Evolutionary conservation across 2,113 vertebrate genomes (phyloP), one percentile per base, ranked within the genome.

Genomic region (Ictalurus punctatus): DNA sequence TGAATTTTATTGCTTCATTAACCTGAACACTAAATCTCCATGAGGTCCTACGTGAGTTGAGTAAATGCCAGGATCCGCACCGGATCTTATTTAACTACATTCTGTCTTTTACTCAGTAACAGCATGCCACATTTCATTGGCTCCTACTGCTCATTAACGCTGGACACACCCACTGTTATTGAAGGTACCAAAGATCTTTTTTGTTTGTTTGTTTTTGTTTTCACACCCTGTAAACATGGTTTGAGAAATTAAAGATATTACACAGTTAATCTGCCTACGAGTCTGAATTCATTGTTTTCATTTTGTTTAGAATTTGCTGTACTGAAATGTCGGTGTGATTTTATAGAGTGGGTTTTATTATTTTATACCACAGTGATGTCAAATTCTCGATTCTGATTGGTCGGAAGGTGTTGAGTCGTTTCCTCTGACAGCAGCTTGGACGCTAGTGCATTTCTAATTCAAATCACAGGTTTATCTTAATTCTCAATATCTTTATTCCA

Each of bases 151-250:
- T 79, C 30, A 74, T 37, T 84, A 71, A 73, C 56, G 83, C 83
- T 88, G 80, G 88, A 80, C 56, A 79, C 85, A 76, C 79, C 88
- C 85, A 85, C 73, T 83, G 61, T 85, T 83, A 58, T 73, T 78
- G 82, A 74, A 69, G 90, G 90, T 90, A 88, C 91, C 91, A 92
- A 92, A 92, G 91, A 92, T 67, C 17, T 83, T 86, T 79, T 85
- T 73, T 44, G 27, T 23, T 84, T 56, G 16, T 54, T 84, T 69
- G 23, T 30, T 74, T 23, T 23, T 65, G 34, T 34, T 74, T n/a
- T 23, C 79, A 65, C 86, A 84, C n/a, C 76, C 80, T 90, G 89
- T 92, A 90, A 67, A 88, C 88, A 86, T 88, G 82, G 65, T 63
- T 91, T 90, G 81, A 87, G 48, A 13, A 67, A 91, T 88, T 88